These are phyloP conservation scores for Ophion ellenae DNA, from an alignment of 2,888 invertebrate species.

Conservation along the genomic window DNA sequence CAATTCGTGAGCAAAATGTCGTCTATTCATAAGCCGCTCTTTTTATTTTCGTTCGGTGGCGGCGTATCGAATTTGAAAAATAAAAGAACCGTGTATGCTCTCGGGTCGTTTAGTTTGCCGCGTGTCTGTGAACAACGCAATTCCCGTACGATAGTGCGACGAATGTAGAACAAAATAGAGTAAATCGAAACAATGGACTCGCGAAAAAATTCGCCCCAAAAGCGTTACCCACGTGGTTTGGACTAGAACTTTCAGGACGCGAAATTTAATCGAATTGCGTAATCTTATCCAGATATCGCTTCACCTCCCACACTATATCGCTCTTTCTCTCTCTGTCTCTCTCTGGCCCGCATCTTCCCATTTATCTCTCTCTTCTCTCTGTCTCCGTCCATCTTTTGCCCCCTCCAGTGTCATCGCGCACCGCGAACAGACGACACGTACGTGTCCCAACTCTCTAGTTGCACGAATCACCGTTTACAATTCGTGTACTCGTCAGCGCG, in stretches of 20 bases:
- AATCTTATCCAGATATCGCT: constrained; percentile 34
- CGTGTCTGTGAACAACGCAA: neutral
- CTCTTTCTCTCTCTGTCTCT: neutral
- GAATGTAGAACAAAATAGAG: neutral
- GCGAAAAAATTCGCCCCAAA: constrained; percentile 25
- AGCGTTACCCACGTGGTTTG: constrained; percentile 58
- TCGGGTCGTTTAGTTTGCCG: neutral
- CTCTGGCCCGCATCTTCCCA: neutral
- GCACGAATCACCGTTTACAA: constrained; percentile 71
- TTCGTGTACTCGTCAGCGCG: constrained; percentile 72
- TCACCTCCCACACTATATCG: neutral
- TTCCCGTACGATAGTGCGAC: neutral
- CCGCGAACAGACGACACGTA: constrained; percentile 72
- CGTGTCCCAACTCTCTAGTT: constrained; percentile 73
- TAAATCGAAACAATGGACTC: constrained; percentile 5
- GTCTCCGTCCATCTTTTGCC: constrained; percentile 3
- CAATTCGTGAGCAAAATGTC: neutral
- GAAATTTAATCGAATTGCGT: constrained; percentile 51
- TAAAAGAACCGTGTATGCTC: constrained; percentile 1
- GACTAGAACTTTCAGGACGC: constrained; percentile 29
- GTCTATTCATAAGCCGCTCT: constrained; percentile 4
- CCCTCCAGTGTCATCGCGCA: constrained; percentile 20
- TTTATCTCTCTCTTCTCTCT: neutral
- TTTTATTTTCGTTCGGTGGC: constrained; percentile 28
- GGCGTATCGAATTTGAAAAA: constrained; percentile 51